A percentile compares a stretch with the other conserved stretches of the same genome.
Evolutionary conservation across 64 coral and sea anemone genomes (phyloP).

Genomic region (Dendrophyllia cribrosa): DNA sequence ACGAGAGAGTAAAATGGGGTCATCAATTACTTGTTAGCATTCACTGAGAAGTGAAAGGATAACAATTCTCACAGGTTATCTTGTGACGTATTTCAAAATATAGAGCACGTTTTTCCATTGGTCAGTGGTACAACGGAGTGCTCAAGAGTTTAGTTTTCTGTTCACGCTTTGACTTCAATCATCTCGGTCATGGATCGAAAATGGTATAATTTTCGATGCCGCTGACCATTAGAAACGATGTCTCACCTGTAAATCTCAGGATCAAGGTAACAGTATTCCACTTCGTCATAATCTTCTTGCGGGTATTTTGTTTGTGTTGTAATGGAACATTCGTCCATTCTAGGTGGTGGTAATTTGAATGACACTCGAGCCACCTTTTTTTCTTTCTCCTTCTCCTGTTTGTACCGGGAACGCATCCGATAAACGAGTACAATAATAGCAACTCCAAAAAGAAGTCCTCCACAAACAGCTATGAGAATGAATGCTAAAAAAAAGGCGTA

Average conservation of each 20-base stretch:
- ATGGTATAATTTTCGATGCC: no score
- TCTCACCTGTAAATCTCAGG: slow-evolving; percentile 40
- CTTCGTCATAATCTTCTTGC: neutral
- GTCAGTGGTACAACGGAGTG: no score
- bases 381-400: neutral
- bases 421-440: neutral
- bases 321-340: neutral
- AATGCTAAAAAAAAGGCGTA: neutral
- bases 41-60: no score
- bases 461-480: slow-evolving; percentile 21
- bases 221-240: neutral
- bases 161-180: neutral
- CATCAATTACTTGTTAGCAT: no score
- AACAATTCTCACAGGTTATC: no score
- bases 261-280: neutral
- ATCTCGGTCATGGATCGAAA: no score
- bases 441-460: neutral
- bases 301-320: slow-evolving; percentile 3
- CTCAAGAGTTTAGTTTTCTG: neutral
- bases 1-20: no score
- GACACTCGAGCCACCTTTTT: neutral
- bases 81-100: no score
- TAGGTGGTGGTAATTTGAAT: slow-evolving; percentile 14
- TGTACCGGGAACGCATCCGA: neutral
- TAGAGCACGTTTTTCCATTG: no score